Evolutionary conservation across 2,113 vertebrate genomes (phyloP).

Genomic region (Gadus macrocephalus): DNA sequence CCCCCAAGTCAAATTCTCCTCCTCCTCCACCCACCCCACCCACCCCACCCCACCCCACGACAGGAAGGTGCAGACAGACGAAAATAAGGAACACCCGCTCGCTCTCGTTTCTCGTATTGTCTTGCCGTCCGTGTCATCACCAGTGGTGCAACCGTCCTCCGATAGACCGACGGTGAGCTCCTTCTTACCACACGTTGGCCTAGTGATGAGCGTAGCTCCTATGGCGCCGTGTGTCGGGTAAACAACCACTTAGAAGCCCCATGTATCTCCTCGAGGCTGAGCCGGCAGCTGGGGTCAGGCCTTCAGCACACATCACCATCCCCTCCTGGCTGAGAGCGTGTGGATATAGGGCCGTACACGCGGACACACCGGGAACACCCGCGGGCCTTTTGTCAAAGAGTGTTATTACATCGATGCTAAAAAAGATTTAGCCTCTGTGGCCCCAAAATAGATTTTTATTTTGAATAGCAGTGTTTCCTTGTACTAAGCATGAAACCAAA

Average conservation of each 20-base stretch:
- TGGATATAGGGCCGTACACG: too few relatives aligned
- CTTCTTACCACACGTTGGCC: constrained; percentile 8
- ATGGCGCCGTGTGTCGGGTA: constrained; percentile 11
- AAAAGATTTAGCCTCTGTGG: too few relatives aligned
- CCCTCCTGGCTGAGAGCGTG: too few relatives aligned
- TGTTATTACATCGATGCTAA: too few relatives aligned
- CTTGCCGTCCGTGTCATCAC: background rate
- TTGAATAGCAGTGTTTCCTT: too few relatives aligned
- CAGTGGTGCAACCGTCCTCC: background rate
- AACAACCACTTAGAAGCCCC: constrained; percentile 35
- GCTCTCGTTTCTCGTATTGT: background rate
- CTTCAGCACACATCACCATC: background rate
- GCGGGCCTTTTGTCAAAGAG: too few relatives aligned
- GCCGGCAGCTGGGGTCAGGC: constrained; percentile 5
- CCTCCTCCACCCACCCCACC: background rate
- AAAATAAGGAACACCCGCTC: too few relatives aligned
- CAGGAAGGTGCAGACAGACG: background rate
- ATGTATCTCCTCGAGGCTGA: constrained; percentile 3
- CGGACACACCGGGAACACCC: too few relatives aligned
- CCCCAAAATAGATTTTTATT: too few relatives aligned
- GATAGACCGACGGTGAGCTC: background rate
- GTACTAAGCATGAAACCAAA: too few relatives aligned
- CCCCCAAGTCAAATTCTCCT: background rate
- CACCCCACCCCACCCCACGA: background rate
- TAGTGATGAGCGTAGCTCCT: constrained; percentile 10